These are phyloP conservation scores for Pediacus dermestoides DNA, from an alignment of 2,888 invertebrate species.

Conservation along the genomic window DNA sequence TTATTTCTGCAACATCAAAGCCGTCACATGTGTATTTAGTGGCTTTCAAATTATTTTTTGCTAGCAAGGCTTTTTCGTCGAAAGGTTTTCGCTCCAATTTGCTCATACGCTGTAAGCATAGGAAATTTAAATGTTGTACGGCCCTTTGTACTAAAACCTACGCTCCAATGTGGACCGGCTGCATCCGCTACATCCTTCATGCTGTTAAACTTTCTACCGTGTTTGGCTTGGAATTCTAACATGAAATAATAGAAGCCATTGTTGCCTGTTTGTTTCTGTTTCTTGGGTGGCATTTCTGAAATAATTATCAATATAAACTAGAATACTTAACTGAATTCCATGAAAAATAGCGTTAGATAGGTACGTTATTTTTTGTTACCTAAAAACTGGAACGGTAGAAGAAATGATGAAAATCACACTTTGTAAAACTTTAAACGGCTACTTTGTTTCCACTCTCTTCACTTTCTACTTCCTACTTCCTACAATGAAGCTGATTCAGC, in stretches of 20 bases:
- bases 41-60: constrained; percentile 17
- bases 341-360: no score
- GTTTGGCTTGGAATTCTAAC: constrained; percentile 25
- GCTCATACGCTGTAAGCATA: constrained; percentile 20
- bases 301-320: no score
- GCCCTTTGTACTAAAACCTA: constrained; percentile 12
- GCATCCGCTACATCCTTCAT: constrained; percentile 24
- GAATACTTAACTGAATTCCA: no score
- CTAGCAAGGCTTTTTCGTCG: constrained; percentile 20
- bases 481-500: no score
- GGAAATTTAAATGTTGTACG: background rate
- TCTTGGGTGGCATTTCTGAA: constrained; percentile 31
- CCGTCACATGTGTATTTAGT: constrained; percentile 29
- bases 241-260: constrained; percentile 34
- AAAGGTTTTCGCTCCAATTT: constrained; percentile 27
- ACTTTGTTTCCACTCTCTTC: no score
- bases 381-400: no score
- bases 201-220: constrained; percentile 19
- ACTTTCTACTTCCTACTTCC: no score
- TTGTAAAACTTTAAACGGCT: no score
- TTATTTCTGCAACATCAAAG: constrained; percentile 27
- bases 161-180: constrained; percentile 25
- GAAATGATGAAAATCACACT: no score
- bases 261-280: constrained; percentile 22
- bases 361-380: no score